Percentiles rank a stretch among this genome's conserved stretches.
Conservation (phyloP, 2,113 vertebrate species). For the Gymnogyps californianus region DNA sequence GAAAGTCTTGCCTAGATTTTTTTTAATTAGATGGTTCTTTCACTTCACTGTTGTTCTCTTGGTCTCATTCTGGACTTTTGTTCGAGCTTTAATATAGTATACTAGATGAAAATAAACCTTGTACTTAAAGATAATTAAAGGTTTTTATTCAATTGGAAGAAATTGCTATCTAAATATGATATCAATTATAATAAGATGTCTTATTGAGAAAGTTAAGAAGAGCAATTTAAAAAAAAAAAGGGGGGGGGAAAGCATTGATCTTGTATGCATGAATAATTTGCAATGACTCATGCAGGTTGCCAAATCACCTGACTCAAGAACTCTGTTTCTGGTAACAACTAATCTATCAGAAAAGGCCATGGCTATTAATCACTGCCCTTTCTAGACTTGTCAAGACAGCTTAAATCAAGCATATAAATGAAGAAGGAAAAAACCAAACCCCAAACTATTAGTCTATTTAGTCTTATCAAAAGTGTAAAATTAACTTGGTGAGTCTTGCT, state of each 20-base stretch:
- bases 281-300: not conserved
- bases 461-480: not conserved
- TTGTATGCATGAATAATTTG: not conserved
- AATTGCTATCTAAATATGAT: not conserved
- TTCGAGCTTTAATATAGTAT: not conserved
- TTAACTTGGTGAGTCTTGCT: not conserved
- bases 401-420: not conserved
- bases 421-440: accelerated
- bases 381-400: not conserved
- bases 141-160: not conserved
- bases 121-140: not conserved
- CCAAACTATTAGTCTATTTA: not conserved
- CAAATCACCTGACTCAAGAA: not conserved
- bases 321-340: not conserved
- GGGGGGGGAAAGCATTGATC: not conserved
- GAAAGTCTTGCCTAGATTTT: not conserved
- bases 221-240: not conserved
- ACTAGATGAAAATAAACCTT: not conserved
- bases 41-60: not conserved
- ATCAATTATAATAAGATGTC: not conserved
- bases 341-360: not conserved
- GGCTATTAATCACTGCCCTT: not conserved
- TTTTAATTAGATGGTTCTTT: not conserved
- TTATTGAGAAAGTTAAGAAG: not conserved
- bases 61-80: not conserved